Base-by-base conservation (phyloP, 2,797 vertebrate species). In the Amphiprion clarkii region DNA sequence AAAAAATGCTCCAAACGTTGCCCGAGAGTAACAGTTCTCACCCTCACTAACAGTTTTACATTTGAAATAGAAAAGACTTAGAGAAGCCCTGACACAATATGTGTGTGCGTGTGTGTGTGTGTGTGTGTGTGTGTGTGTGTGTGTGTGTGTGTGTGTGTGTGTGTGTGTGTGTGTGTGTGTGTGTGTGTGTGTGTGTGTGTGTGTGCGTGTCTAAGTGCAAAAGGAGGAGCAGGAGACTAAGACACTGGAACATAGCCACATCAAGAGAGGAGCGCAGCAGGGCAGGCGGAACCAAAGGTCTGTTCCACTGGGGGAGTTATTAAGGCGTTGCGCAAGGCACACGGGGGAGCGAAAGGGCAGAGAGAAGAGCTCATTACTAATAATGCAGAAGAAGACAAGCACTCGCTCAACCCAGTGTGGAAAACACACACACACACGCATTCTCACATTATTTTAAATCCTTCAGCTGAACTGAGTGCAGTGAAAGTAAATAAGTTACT, bases 251-350 rank as follows among this genome's bases (percentile, higher is more conserved):
- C 70, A 19, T 23, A 29, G 52, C 63, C 70, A 79, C 46, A 84
- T 82, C 60, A 82, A 85, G 59, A 81, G 80, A 23, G n/a, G 56
- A 67, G 67, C 69, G 16, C 76, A 74, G 75, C 62, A 51, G 81
- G 78, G 74, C 79, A 79, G 74, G 76, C 16, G 57, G 71, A 89
- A 87, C 85, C 82, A 87, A 87, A 89, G 69, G 82, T 77, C 82
- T 65, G 61, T 72, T 86, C 79, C 76, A 64, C 70, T 25, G 70
- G 49, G 81, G 86, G 73, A 78, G 83, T 74, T 66, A 92, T 92
- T 85, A 88, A 78, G 79, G 63, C 42, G 33, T 71, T 69, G 71
- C 21, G 31, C 69, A 11, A 23, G 70, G 72, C 71, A 82, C 76
- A 62, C 61, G 25, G 73, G 81, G 82, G 68, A 81, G 49, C 64